These are phyloP conservation scores for Metopia argyrocephala DNA, from an alignment of 2,888 invertebrate genomes.

Conservation along the genomic window DNA sequence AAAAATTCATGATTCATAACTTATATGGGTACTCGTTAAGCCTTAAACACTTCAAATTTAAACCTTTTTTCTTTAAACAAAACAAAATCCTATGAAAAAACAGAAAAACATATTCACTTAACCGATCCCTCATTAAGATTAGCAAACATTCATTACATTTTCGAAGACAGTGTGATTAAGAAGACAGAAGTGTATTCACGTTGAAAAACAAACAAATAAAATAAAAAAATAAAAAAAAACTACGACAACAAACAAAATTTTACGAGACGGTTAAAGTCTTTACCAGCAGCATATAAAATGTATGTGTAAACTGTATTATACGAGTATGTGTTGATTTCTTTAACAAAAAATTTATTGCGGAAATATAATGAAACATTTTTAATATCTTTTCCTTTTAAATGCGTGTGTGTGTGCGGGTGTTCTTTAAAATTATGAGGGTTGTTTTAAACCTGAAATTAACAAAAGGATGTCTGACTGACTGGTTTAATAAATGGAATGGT, in stretches of 20 bases:
- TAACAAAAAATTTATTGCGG: background rate
- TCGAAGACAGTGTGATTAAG: background rate
- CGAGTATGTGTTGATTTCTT: background rate
- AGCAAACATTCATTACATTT: constrained; percentile 1
- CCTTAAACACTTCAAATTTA: background rate
- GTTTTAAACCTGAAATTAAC: constrained; percentile 26
- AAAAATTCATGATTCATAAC: too few relatives aligned
- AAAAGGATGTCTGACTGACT: background rate
- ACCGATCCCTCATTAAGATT: constrained; percentile 9
- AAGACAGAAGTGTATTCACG: background rate
- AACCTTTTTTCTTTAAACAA: background rate
- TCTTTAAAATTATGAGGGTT: constrained; percentile 9
- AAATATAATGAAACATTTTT: constrained; percentile 14
- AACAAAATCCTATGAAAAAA: background rate
- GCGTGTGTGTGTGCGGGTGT: background rate
- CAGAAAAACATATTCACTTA: background rate
- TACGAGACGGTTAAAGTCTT: constrained; percentile 22
- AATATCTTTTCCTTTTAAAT: constrained; percentile 7
- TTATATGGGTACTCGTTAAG: too few relatives aligned
- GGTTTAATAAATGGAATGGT: background rate
- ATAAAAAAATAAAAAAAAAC: too few relatives aligned
- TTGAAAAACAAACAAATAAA: background rate
- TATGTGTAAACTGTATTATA: background rate
- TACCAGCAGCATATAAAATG: background rate
- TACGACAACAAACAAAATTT: constrained; percentile 19